Base-by-base conservation (phyloP, 1,140 invertebrate species). In the Chironomus striatipennis region DNA sequence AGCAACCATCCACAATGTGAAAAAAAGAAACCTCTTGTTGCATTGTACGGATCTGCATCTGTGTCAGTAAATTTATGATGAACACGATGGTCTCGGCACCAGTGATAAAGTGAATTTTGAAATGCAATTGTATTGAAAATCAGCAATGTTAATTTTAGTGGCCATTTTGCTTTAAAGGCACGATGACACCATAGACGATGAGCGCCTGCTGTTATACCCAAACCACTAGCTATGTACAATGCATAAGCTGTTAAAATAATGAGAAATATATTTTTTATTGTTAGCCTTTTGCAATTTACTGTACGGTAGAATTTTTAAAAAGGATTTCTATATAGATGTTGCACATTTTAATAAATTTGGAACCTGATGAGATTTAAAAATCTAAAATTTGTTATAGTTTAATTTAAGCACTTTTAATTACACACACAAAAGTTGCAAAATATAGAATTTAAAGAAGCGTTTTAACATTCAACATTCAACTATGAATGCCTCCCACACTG, bases 41-140 rank as follows among this genome's bases (percentile, higher is more conserved):
- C 83, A 77, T 90, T 89, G 78, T 90, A 88, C 5, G 89, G 88
- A 78, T 90, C 89, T 0, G 83, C 89, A 76, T 89, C 85, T 0
- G 88, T 90, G 77, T 90, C 89, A 1, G 86, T 85, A 80, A 86
- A 90, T 75, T 88, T 88, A 76, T 90, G 89, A 78, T 90, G 89
- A 2, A 87, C 84, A 7, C 89, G 82, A 78, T 90, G 88, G 76
- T 89, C 88, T 15, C 88, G 79, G 18, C 83, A 83, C 87, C 87
- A 88, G 73, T 84, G 84, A 74, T 83, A 84, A 10, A 83, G 75
- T 67, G 79, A 81, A 34, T 82, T 85, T 85, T 86, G 76, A 18
- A 20, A 17, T 7, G 64, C 64, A 7, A 67, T 67, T 20, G 64
- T 67, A 18, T 67, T 17, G 7, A 15, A 17, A 5, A 42, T 12